Evolutionary conservation across 1,140 invertebrate species (phyloP).

Genomic region (Hormaphis cornu): DNA sequence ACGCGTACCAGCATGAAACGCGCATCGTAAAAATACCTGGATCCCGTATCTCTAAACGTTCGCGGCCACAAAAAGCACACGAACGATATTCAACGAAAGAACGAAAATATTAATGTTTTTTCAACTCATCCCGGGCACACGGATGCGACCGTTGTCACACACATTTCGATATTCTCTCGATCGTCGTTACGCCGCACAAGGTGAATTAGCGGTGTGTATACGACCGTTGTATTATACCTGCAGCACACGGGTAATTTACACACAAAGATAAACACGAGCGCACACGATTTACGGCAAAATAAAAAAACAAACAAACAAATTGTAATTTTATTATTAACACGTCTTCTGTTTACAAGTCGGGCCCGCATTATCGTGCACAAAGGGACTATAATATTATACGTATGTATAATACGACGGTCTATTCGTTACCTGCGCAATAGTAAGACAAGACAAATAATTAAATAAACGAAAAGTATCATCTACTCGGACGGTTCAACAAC

Average conservation of each 20-base stretch:
- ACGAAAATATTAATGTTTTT: no score
- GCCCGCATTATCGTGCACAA: conserved; percentile 16
- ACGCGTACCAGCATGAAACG: conserved; percentile 22
- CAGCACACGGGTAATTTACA: conserved; percentile 24
- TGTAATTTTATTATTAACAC: neutral
- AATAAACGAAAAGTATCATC: no score
- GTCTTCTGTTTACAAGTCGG: conserved; percentile 15
- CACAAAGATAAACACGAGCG: conserved; percentile 11
- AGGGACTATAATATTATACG: neutral
- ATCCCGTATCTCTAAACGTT: conserved; percentile 20
- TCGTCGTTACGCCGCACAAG: no score
- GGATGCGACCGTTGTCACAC: neutral
- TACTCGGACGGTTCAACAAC: neutral
- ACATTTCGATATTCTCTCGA: no score
- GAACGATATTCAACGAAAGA: neutral
- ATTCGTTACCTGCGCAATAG: neutral
- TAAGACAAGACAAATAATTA: neutral
- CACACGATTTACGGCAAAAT: neutral
- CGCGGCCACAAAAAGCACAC: neutral
- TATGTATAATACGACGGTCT: no score
- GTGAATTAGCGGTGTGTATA: no score
- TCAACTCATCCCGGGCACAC: neutral
- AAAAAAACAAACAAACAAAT: neutral
- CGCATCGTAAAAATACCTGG: neutral
- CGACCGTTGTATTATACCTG: conserved; percentile 4